phyloP scores from a whole-genome alignment of 1,140 invertebrate genomes.

The Bathynomus jamesi region DNA sequence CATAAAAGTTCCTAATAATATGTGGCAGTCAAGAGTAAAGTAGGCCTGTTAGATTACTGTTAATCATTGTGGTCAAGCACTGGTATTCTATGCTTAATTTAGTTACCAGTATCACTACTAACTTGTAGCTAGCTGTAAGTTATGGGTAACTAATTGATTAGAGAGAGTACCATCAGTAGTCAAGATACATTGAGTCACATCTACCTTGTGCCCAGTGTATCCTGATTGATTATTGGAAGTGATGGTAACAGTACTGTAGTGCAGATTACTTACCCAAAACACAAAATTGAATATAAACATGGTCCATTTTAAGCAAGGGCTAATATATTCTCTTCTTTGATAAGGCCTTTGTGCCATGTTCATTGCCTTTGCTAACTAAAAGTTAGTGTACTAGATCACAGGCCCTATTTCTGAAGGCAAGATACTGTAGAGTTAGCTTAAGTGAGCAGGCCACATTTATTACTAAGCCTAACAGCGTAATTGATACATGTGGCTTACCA shows the following conservation, averaged over 20 bases:
- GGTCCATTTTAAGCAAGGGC: slow-evolving; percentile 86
- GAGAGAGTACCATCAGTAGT: too few species aligned
- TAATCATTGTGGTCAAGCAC: background rate
- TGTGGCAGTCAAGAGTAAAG: too few species aligned
- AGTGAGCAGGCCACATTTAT: too few species aligned
- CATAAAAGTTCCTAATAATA: too few species aligned
- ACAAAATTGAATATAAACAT: slow-evolving; percentile 88
- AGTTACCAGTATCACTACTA: background rate
- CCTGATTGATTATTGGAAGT: background rate
- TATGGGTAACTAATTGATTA: too few species aligned
- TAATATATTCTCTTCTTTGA: slow-evolving; percentile 53
- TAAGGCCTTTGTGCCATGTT: background rate
- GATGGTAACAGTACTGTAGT: background rate
- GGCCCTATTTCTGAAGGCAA: too few species aligned
- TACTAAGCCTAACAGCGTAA: too few species aligned
- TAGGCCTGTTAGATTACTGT: too few species aligned
- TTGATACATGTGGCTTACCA: too few species aligned
- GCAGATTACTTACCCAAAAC: slow-evolving; percentile 67
- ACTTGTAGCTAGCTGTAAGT: too few species aligned
- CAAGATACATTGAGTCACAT: background rate
- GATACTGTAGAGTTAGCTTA: too few species aligned
- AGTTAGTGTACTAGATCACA: too few species aligned
- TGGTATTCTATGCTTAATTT: background rate
- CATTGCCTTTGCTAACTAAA: background rate
- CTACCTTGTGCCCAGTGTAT: background rate